Conservation (phyloP, 2,797 vertebrate species). For the Enteromius fasciolatus region DNA sequence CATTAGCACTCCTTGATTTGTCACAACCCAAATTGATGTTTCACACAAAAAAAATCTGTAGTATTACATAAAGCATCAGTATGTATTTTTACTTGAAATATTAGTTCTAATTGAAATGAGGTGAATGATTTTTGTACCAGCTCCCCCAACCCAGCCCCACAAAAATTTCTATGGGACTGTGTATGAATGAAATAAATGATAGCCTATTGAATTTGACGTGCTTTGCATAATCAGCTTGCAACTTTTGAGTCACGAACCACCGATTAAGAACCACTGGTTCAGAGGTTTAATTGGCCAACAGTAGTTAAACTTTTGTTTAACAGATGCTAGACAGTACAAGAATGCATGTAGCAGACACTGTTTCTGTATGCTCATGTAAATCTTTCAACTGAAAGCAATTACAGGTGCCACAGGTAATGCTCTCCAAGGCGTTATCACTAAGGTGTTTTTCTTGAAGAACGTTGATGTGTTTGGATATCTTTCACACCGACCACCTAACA, state of each 20-base stretch:
- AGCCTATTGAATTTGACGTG: not conserved
- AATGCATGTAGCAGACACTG: slow-evolving; percentile 21
- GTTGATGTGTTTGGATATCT: slow-evolving; percentile 28
- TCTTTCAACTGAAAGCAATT: slow-evolving; percentile 51
- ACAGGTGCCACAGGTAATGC: slow-evolving; percentile 32
- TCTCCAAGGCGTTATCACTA: not conserved
- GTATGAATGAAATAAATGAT: not conserved
- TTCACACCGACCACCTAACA: slow-evolving; percentile 22
- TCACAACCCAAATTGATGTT: not conserved
- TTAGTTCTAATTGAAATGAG: not conserved
- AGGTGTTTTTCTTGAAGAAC: slow-evolving; percentile 11
- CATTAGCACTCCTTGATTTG: not conserved
- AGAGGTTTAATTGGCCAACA: not conserved
- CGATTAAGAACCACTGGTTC: not conserved
- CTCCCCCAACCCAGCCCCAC: not conserved
- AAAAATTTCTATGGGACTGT: too few relatives aligned
- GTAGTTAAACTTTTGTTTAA: slow-evolving; percentile 7
- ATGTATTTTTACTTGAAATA: not conserved
- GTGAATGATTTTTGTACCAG: not conserved
- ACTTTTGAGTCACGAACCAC: not conserved
- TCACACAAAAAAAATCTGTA: too few relatives aligned
- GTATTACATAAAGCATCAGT: not conserved
- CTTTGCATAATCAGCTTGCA: not conserved
- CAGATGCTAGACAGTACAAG: slow-evolving; percentile 38
- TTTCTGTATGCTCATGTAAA: slow-evolving; percentile 35